These are phyloP conservation scores for Puma concolor DNA, from an alignment of 2,113 vertebrate genomes.

Conservation along the genomic window DNA sequence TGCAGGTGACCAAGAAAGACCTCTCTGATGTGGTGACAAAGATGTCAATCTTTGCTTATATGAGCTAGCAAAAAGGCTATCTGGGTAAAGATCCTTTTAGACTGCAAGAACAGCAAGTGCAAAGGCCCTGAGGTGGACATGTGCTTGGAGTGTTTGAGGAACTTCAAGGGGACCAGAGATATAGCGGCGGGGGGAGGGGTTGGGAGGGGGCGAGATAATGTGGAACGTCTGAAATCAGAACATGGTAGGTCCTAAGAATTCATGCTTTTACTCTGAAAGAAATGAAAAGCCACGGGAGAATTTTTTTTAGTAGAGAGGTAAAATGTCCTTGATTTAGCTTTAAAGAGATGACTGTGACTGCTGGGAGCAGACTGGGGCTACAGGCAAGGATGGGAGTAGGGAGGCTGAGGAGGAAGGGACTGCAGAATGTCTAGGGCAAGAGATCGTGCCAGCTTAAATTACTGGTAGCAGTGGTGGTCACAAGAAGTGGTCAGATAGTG, in stretches of 20 bases:
- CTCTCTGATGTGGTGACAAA: neutral
- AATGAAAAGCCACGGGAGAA: neutral
- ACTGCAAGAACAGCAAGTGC: neutral
- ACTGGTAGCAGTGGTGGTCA: neutral
- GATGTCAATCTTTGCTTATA: neutral
- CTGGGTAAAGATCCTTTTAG: neutral
- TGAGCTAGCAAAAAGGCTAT: neutral
- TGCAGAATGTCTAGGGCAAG: neutral
- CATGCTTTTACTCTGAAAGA: neutral
- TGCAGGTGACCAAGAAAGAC: neutral
- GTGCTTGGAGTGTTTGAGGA: neutral
- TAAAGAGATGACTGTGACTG: neutral
- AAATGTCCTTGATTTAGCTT: neutral
- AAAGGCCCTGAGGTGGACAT: neutral
- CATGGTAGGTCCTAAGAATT: neutral
- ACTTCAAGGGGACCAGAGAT: neutral
- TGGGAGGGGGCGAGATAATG: no score
- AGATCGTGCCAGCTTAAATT: neutral
- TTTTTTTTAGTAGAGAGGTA: neutral
- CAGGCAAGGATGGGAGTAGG: neutral
- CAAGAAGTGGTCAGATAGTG: neutral
- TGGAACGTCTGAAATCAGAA: neutral
- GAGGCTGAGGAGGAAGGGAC: neutral
- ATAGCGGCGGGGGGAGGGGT: accelerated
- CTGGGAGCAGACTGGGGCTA: neutral